Evolutionary conservation across 2,888 invertebrate species (phyloP).

Genomic region (Amphimallon solstitiale): DNA sequence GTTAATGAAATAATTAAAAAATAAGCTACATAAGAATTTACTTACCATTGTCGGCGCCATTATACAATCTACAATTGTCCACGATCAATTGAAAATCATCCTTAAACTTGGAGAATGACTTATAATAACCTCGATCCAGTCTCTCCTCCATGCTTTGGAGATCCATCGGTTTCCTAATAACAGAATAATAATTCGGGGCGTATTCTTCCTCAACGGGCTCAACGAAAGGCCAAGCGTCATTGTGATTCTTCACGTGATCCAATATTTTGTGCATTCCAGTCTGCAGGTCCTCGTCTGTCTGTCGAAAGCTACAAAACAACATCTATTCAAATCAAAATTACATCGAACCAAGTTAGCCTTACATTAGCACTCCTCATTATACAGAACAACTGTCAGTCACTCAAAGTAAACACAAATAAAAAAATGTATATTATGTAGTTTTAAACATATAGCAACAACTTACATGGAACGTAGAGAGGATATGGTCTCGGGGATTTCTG

Average conservation of each 20-base stretch:
- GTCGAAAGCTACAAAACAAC: slow-evolving; percentile 73
- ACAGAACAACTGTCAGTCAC: too few relatives aligned
- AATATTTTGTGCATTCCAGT: slow-evolving; percentile 93
- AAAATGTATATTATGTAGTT: slow-evolving; percentile 1
- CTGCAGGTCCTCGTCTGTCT: slow-evolving; percentile 85
- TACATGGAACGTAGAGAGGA: background rate
- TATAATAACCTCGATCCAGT: slow-evolving; percentile 83
- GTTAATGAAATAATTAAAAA: too few relatives aligned
- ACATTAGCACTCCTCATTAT: background rate
- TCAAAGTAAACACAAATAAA: slow-evolving; percentile 3
- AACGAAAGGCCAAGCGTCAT: slow-evolving; percentile 94
- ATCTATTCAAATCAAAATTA: slow-evolving; percentile 28
- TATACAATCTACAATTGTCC: slow-evolving; percentile 91
- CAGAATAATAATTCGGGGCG: slow-evolving; percentile 85
- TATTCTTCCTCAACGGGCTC: slow-evolving; percentile 94
- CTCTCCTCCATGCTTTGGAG: slow-evolving; percentile 88
- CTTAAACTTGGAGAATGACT: slow-evolving; percentile 81
- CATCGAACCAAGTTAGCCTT: background rate
- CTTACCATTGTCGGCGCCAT: slow-evolving; percentile 92
- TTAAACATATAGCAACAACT: slow-evolving; percentile 9
- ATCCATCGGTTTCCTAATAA: slow-evolving; percentile 86
- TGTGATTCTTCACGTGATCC: slow-evolving; percentile 85
- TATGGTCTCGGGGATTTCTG: background rate
- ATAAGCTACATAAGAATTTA: slow-evolving; percentile 37
- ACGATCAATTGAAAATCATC: slow-evolving; percentile 92